Evolutionary conservation across 2,113 vertebrate genomes (phyloP).

Genomic region (Hemibagrus wyckioides): DNA sequence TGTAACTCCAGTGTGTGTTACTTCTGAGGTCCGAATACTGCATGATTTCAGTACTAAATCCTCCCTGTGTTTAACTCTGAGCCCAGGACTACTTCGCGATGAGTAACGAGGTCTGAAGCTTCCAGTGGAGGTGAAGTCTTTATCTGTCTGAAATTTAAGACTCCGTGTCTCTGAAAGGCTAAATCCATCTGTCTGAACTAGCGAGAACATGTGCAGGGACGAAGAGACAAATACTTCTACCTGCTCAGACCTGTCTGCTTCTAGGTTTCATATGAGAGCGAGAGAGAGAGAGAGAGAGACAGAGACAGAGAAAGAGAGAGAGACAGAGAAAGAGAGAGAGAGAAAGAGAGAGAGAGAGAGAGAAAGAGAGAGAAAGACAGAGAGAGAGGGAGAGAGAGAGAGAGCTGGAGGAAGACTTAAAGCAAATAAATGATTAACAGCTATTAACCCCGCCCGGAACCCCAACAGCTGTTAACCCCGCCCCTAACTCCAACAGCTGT

Average conservation of each 20-base stretch:
- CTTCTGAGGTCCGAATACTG: not conserved
- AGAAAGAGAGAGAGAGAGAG: not conserved
- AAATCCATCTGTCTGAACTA: not conserved
- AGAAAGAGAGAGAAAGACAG: not conserved
- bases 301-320: not conserved
- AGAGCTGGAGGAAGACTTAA: not conserved
- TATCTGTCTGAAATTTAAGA: not conserved
- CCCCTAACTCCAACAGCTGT: not conserved
- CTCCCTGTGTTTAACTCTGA: not conserved
- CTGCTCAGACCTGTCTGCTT: conserved; percentile 31
- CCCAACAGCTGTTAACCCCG: too few species aligned
- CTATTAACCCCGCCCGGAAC: not conserved
- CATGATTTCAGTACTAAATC: not conserved
- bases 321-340: not conserved
- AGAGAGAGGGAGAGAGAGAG: not conserved
- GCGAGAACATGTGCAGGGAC: not conserved
- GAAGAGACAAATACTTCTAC: not conserved
- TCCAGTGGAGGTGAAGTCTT: not conserved
- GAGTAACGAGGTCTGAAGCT: not conserved
- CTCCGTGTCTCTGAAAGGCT: not conserved
- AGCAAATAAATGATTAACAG: not conserved
- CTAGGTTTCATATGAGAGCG: not conserved
- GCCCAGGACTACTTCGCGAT: not conserved
- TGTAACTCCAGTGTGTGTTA: not conserved
- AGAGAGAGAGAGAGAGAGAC: not conserved